Conservation (phyloP, 2,113 vertebrate genomes). For the Xenotilapia leptura region DNA sequence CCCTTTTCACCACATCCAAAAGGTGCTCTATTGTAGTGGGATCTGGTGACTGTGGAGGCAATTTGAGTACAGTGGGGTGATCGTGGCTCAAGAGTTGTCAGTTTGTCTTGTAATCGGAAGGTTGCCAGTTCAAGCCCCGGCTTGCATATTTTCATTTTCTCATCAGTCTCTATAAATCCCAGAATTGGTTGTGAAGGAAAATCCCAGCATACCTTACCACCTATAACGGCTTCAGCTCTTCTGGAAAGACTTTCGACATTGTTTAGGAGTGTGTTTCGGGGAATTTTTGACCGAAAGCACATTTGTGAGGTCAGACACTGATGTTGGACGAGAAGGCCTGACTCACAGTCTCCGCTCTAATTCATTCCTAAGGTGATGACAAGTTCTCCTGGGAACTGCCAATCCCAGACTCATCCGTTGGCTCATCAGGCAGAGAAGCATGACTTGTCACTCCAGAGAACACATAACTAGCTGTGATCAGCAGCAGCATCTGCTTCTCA, state of each 20-base stretch:
- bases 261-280: background rate
- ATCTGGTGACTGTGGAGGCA: background rate
- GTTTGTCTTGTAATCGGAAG: too few relatives aligned
- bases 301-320: background rate
- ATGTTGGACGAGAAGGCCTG: background rate
- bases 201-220: background rate
- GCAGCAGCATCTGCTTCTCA: background rate
- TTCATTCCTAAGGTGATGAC: background rate
- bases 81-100: too few relatives aligned
- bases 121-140: accelerated
- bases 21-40: background rate
- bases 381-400: background rate
- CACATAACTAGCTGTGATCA: background rate
- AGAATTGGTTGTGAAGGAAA: background rate
- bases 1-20: background rate
- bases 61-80: background rate
- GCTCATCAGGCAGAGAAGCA: background rate
- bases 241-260: background rate
- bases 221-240: background rate
- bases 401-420: background rate
- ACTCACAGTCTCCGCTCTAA: background rate
- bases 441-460: background rate
- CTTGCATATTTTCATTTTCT: background rate
- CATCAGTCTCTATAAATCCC: background rate
- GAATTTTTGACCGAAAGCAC: background rate